Conservation (phyloP, 2,888 invertebrate genomes). For the Leptopilina drosophilae region DNA sequence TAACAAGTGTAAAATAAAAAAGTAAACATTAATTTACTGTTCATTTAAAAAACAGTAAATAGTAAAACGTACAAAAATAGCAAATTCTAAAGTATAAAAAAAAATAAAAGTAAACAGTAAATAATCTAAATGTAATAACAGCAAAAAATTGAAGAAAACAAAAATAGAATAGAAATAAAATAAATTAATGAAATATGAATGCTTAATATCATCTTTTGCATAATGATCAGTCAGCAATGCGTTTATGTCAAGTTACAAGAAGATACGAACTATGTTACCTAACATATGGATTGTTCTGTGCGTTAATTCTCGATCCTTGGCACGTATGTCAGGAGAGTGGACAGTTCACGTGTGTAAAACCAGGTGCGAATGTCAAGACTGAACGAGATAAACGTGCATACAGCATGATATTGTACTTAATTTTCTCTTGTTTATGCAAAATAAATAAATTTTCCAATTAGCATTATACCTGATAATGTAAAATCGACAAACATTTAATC, state of each 20-base stretch:
- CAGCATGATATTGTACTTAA: slow-evolving; percentile 42
- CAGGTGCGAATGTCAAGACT: slow-evolving; percentile 48
- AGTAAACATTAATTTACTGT: no score
- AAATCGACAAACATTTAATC: neutral
- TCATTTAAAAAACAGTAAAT: no score
- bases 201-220: neutral
- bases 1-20: no score
- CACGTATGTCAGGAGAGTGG: slow-evolving; percentile 46
- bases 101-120: no score
- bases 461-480: neutral
- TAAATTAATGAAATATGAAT: neutral
- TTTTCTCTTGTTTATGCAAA: slow-evolving; percentile 13
- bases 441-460: slow-evolving; percentile 58
- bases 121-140: neutral
- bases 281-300: slow-evolving; percentile 49
- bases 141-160: slow-evolving; percentile 36
- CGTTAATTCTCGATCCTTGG: slow-evolving; percentile 56
- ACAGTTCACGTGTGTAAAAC: slow-evolving; percentile 55
- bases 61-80: no score
- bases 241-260: slow-evolving; percentile 13
- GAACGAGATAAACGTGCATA: slow-evolving; percentile 45
- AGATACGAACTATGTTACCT: slow-evolving; percentile 37
- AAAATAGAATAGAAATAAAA: neutral
- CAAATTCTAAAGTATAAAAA: no score
- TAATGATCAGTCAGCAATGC: slow-evolving; percentile 1